Evolutionary conservation across 2,888 invertebrate genomes (phyloP).

Genomic region (Coelogynopora nodosa): DNA sequence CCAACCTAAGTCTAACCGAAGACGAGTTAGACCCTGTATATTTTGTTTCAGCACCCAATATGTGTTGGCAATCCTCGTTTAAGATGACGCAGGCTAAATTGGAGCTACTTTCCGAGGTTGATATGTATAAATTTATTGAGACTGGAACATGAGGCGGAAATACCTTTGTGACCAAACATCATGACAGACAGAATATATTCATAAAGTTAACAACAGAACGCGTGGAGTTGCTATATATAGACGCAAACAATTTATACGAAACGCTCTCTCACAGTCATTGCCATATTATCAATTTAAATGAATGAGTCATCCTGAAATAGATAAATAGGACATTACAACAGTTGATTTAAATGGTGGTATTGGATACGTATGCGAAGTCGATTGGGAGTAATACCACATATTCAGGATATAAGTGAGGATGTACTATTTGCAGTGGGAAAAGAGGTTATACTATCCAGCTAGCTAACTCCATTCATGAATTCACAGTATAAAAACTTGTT

Average conservation of each 20-base stretch:
- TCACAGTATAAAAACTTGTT: too few species aligned
- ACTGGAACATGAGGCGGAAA: neutral
- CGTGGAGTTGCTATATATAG: neutral
- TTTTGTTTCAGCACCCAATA: neutral
- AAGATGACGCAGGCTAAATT: neutral
- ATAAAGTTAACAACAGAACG: neutral
- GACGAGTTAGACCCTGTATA: neutral
- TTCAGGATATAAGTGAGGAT: neutral
- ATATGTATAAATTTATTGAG: neutral
- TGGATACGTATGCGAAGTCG: neutral
- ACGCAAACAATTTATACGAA: conserved; percentile 6
- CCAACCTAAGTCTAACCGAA: neutral
- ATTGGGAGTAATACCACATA: neutral
- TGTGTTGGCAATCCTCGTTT: neutral
- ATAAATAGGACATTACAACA: neutral
- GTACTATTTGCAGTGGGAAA: too few species aligned
- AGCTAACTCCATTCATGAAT: too few species aligned
- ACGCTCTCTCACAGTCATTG: neutral
- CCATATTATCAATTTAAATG: neutral
- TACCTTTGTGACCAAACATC: neutral
- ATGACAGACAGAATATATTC: neutral
- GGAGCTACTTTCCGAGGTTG: neutral
- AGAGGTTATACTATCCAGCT: too few species aligned
- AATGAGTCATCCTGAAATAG: neutral
- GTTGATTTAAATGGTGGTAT: neutral